A percentile compares a stretch with the other conserved stretches of the same genome.
Conservation (phyloP, 92 coral and sea anemone genomes). For the Parazoanthus swiftii region DNA sequence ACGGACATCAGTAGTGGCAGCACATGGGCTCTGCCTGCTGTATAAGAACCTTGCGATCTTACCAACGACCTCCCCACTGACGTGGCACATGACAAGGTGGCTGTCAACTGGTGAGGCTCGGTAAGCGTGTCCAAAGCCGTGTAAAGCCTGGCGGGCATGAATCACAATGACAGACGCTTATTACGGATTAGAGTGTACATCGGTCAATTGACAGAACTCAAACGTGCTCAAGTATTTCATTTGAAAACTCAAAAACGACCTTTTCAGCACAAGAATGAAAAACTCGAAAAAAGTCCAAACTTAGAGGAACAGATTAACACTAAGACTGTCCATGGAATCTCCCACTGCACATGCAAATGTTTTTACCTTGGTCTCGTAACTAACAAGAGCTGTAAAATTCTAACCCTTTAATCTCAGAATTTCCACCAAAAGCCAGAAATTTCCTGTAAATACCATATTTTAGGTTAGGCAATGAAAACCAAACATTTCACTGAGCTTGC, state of each 20-base stretch:
- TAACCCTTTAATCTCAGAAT: too few species aligned
- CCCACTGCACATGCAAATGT: too few species aligned
- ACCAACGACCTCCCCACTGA: conserved; percentile 96
- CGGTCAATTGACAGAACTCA: too few species aligned
- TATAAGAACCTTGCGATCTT: conserved; percentile 75
- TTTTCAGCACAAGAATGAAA: background rate
- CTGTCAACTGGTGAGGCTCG: conserved; percentile 97
- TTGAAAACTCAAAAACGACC: too few species aligned
- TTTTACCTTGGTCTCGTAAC: too few species aligned
- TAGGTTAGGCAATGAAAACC: too few species aligned
- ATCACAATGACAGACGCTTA: conserved; percentile 1
- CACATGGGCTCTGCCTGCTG: conserved; percentile 90
- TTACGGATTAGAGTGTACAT: background rate
- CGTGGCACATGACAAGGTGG: conserved; percentile 88
- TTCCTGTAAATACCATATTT: too few species aligned
- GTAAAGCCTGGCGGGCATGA: conserved; percentile 65
- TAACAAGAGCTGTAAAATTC: too few species aligned
- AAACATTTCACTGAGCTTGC: too few species aligned
- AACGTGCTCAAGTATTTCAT: too few species aligned
- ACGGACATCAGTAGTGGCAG: conserved; percentile 87
- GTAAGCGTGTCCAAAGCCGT: conserved; percentile 88
- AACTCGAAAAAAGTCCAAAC: background rate
- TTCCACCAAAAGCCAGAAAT: too few species aligned
- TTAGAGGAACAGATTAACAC: background rate
- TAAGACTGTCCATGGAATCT: background rate